Conservation (phyloP, 2,888 invertebrate species). For the Amiota communis region DNA sequence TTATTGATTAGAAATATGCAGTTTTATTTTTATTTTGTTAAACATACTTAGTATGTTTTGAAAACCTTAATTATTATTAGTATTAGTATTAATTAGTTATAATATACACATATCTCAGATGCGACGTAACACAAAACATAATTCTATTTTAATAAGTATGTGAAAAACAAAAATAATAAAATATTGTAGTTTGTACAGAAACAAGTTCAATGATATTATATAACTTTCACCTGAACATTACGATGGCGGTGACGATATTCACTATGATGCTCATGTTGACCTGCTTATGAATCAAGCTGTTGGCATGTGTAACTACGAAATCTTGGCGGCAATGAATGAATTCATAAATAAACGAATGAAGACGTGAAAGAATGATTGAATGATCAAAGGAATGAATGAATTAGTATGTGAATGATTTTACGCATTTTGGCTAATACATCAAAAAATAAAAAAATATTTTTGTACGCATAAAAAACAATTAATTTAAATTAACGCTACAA, state of each 20-base stretch:
- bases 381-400: slow-evolving; percentile 34
- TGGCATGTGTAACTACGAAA: slow-evolving; percentile 35
- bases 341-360: slow-evolving; percentile 44
- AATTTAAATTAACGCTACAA: too few relatives aligned
- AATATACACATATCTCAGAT: too few relatives aligned
- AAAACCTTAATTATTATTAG: too few relatives aligned
- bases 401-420: neutral
- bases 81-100: too few relatives aligned
- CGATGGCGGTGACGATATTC: neutral
- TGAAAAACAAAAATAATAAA: slow-evolving; percentile 8
- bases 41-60: too few relatives aligned
- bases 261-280: neutral
- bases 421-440: neutral
- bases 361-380: slow-evolving; percentile 37
- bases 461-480: too few relatives aligned
- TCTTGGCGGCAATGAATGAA: slow-evolving; percentile 52
- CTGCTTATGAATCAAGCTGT: slow-evolving; percentile 44
- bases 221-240: slow-evolving; percentile 59
- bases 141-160: too few relatives aligned
- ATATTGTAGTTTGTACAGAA: neutral
- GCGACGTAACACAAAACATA: too few relatives aligned
- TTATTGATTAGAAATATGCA: too few relatives aligned
- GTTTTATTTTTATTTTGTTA: too few relatives aligned
- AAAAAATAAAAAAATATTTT: neutral
- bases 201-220: slow-evolving; percentile 57